A percentile compares a stretch with the other conserved stretches of the same genome.
These are phyloP conservation scores for Leptocoma aspasia DNA, from an alignment of 2,113 vertebrate genomes.

Conservation along the genomic window DNA sequence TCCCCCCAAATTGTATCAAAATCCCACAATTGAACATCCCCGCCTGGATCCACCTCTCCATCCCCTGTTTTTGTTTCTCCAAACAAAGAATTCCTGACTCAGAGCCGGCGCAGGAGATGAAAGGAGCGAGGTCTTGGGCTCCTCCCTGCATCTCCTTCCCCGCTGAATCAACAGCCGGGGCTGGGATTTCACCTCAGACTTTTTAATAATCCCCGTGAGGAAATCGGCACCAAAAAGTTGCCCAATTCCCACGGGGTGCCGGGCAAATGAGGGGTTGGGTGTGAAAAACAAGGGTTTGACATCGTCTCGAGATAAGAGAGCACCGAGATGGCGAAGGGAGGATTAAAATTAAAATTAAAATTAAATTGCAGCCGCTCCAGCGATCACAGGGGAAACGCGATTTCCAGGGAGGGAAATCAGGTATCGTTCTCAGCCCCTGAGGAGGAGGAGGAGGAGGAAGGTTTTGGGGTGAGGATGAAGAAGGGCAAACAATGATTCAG, in stretches of 20 bases:
- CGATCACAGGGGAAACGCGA: background rate
- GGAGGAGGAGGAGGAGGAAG: background rate
- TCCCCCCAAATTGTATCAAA: background rate
- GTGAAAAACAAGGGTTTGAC: background rate
- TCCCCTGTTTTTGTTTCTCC: background rate
- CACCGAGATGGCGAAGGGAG: background rate
- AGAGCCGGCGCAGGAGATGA: background rate
- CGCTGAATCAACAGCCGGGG: background rate
- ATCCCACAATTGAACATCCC: background rate
- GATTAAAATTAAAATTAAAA: background rate
- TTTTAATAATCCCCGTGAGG: background rate
- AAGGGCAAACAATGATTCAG: background rate
- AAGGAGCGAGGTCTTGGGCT: background rate
- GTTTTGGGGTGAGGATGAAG: background rate
- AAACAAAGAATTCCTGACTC: background rate
- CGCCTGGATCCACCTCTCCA: rapidly evolving
- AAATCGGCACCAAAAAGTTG: background rate
- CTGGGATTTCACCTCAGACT: background rate
- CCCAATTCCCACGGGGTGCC: background rate
- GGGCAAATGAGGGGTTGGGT: background rate
- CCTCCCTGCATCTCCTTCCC: background rate
- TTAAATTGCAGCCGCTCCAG: background rate
- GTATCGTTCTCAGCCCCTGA: background rate
- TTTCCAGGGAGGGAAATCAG: background rate
- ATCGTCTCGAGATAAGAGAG: background rate